A percentile compares a stretch with the other conserved stretches of the same genome.
phyloP scores from a whole-genome alignment of 2,113 vertebrate species.

The Ammodytes marinus region DNA sequence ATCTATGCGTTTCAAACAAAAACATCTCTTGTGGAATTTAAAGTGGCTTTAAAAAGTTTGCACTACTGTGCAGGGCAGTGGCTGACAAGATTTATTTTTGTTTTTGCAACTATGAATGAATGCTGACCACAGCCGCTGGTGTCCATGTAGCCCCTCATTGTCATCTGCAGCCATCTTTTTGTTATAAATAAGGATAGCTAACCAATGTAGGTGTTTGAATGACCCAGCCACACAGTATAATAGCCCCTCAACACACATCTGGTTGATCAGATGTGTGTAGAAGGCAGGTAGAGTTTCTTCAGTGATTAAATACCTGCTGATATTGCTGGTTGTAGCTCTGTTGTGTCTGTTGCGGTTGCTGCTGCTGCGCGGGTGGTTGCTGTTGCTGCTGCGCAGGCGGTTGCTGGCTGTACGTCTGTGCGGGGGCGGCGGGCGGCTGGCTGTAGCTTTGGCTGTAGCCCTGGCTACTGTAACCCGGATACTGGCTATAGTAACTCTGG shows the following conservation, averaged over 20 bases:
- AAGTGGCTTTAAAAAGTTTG: not conserved
- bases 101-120: too few species aligned
- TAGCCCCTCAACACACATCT: too few species aligned
- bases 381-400: slow-evolving; percentile 71
- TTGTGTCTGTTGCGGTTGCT: slow-evolving; percentile 81
- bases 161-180: too few species aligned
- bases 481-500: slow-evolving; percentile 89
- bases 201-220: too few species aligned
- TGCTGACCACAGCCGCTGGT: too few species aligned
- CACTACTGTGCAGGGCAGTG: not conserved
- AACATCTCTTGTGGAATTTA: not conserved
- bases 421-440: slow-evolving; percentile 81
- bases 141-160: too few species aligned
- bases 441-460: slow-evolving; percentile 89
- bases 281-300: not conserved
- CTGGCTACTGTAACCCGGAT: slow-evolving; percentile 86
- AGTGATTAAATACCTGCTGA: slow-evolving; percentile 84
- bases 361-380: slow-evolving; percentile 84
- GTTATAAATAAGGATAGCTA: too few species aligned
- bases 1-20: not conserved
- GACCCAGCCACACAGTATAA: not conserved
- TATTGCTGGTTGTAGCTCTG: slow-evolving; percentile 92
- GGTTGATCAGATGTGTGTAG: not conserved
- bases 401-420: slow-evolving; percentile 87
- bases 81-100: too few species aligned